These are phyloP conservation scores for Platygyra sinensis DNA, from an alignment of 64 coral and sea anemone species.

Conservation along the genomic window DNA sequence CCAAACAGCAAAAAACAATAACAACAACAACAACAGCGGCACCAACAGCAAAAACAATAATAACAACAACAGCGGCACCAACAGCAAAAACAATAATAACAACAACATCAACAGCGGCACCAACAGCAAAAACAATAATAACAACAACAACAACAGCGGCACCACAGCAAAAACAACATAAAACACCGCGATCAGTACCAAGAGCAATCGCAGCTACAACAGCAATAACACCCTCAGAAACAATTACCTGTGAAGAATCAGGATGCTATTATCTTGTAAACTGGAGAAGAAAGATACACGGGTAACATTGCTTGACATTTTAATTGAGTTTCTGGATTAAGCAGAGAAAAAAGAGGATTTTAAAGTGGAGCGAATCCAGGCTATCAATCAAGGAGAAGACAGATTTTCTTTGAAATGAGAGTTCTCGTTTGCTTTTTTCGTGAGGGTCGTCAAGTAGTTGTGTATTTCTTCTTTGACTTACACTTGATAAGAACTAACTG, in stretches of 20 bases:
- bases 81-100: neutral
- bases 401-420: too few species aligned
- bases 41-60: too few species aligned
- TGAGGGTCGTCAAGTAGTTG: too few species aligned
- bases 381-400: too few species aligned
- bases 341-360: too few species aligned
- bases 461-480: too few species aligned
- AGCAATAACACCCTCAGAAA: neutral
- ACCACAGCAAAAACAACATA: neutral
- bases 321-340: too few species aligned
- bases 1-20: too few species aligned
- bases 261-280: conserved; percentile 20
- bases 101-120: neutral
- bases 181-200: neutral
- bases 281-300: neutral
- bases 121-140: too few species aligned
- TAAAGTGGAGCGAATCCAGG: too few species aligned
- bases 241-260: neutral
- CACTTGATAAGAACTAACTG: too few species aligned
- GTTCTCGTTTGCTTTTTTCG: too few species aligned
- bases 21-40: neutral
- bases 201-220: neutral
- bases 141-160: neutral
- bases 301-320: neutral
- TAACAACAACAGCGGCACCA: neutral